A percentile compares a stretch with the other conserved stretches of the same genome.
phyloP scores from a whole-genome alignment of 2,113 vertebrate species.

The Hassar affinis region DNA sequence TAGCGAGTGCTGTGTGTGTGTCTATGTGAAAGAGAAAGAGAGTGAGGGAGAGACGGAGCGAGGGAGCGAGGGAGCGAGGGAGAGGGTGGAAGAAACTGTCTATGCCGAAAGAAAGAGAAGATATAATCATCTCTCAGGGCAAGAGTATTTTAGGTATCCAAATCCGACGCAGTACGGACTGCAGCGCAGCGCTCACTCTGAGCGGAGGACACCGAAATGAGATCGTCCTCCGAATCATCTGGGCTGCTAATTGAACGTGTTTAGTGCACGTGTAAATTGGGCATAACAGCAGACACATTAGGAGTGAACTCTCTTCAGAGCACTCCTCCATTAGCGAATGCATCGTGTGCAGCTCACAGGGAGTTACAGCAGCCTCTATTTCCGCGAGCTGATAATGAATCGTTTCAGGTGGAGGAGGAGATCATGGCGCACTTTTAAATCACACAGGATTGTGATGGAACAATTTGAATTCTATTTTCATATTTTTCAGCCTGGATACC shows the following conservation, averaged over 20 bases:
- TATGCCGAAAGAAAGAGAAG: slow-evolving; percentile 12
- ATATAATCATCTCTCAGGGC: slow-evolving; percentile 33
- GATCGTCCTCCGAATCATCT: not conserved
- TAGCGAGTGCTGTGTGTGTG: slow-evolving; percentile 45
- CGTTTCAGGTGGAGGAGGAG: not conserved
- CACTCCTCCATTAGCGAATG: slow-evolving; percentile 7
- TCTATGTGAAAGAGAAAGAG: not conserved
- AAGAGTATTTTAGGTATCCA: slow-evolving; percentile 12
- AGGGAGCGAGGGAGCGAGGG: not conserved
- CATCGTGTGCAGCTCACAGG: not conserved
- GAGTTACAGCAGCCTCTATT: slow-evolving; percentile 17
- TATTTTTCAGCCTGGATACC: not conserved
- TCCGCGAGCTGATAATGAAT: slow-evolving; percentile 19
- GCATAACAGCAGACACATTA: slow-evolving; percentile 35
- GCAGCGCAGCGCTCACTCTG: not conserved
- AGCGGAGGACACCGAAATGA: not conserved
- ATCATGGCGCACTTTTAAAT: slow-evolving; percentile 10
- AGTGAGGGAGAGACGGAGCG: slow-evolving; percentile 4
- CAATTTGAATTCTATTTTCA: not conserved
- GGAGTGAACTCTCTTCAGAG: slow-evolving; percentile 16
- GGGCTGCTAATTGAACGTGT: slow-evolving; percentile 18
- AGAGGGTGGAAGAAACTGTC: slow-evolving; percentile 27
- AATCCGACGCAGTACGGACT: not conserved
- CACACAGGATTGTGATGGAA: not conserved
- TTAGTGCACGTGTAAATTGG: slow-evolving; percentile 31